A percentile compares a stretch with the other conserved stretches of the same genome.
Evolutionary conservation across 2,888 invertebrate species (phyloP).

Genomic region (Pristionchus maxplancki): DNA sequence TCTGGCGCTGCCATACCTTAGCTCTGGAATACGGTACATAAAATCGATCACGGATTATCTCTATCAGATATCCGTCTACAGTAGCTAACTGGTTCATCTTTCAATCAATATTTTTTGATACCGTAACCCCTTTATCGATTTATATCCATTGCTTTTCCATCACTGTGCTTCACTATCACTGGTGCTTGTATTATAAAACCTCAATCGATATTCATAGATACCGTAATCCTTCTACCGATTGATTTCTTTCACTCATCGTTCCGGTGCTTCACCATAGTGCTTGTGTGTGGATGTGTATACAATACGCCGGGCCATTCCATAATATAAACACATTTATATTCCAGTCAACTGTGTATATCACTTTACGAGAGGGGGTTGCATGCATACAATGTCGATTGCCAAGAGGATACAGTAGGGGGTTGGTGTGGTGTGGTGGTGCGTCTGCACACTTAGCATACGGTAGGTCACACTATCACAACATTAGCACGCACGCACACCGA

Average conservation of each 20-base stretch:
- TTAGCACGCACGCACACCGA: slow-evolving; percentile 26
- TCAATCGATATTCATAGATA: too few relatives aligned
- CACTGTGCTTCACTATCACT: slow-evolving; percentile 34
- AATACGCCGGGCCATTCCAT: slow-evolving; percentile 15
- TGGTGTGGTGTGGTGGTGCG: slow-evolving; percentile 10
- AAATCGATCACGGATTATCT: neutral
- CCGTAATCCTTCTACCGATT: neutral
- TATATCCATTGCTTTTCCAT: neutral
- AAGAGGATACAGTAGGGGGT: slow-evolving; percentile 5
- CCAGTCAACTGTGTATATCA: slow-evolving; percentile 46
- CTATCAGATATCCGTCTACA: slow-evolving; percentile 35
- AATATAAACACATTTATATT: slow-evolving; percentile 40
- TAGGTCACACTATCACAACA: slow-evolving; percentile 7
- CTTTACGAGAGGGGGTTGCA: slow-evolving; percentile 30
- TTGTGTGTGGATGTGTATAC: neutral
- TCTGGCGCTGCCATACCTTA: slow-evolving; percentile 1
- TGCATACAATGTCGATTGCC: slow-evolving; percentile 20
- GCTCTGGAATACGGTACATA: neutral
- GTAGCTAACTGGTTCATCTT: slow-evolving; percentile 27
- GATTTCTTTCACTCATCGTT: neutral
- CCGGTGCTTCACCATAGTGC: neutral
- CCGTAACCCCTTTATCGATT: slow-evolving; percentile 37
- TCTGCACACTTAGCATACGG: neutral
- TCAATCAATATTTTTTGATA: neutral
- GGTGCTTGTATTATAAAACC: neutral